These are phyloP conservation scores for Peucedramus taeniatus DNA, from an alignment of 2,113 vertebrate genomes.

Conservation along the genomic window DNA sequence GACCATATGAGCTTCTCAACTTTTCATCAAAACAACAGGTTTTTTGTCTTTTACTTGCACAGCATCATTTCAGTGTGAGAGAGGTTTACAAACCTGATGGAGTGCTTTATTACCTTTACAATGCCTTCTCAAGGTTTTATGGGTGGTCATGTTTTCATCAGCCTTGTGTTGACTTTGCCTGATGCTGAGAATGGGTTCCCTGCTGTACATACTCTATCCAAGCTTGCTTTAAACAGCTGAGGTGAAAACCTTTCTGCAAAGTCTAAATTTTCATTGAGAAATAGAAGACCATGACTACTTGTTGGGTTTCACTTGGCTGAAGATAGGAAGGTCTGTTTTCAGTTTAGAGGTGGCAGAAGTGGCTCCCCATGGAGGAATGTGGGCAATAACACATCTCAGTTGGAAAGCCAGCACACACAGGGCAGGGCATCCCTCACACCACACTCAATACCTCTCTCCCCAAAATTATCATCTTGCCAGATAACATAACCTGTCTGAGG, in stretches of 20 bases:
- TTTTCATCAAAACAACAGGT: background rate
- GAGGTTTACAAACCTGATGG: background rate
- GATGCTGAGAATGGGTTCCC: background rate
- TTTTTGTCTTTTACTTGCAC: background rate
- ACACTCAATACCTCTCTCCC: background rate
- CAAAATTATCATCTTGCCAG: background rate
- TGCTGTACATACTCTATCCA: background rate
- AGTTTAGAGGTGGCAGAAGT: background rate
- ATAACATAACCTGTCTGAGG: background rate
- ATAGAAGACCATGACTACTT: background rate
- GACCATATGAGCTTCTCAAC: background rate
- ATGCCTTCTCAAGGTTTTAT: background rate
- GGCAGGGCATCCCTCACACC: background rate
- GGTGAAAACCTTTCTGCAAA: background rate
- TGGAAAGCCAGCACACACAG: background rate
- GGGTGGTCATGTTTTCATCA: background rate
- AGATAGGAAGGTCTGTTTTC: background rate
- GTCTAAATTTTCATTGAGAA: background rate
- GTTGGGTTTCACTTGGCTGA: background rate
- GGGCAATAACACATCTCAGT: background rate
- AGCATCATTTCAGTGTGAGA: background rate
- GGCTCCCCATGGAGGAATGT: rapidly evolving
- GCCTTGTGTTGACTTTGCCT: background rate
- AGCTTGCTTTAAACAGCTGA: background rate
- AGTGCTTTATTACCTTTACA: background rate